Base-by-base conservation (phyloP, 2,113 vertebrate genomes). In the Seriola quinqueradiata region DNA sequence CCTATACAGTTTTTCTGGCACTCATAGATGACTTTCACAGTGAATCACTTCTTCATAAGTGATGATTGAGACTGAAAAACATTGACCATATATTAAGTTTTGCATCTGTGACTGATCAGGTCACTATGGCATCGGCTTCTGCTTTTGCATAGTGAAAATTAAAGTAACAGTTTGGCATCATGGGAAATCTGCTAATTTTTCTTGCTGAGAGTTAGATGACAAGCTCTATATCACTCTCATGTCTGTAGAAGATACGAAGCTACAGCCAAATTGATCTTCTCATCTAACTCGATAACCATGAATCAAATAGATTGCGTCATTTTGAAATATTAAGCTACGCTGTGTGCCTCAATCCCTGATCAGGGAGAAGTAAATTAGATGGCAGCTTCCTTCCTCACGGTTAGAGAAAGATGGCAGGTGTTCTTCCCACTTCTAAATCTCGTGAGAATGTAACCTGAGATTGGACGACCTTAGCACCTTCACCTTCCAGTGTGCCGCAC, bases 391-490 rank as follows among this genome's bases (percentile, higher is more conserved):
- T 46, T 71, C 11, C 19, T 69, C 57, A 40, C 21, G 6, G 42
- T 68, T 44, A 23, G 13, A 64, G 25, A 25, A 67, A 23, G 74
- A 70, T 12, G 74, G 65, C 91, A 88, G 89, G 90, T 93, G 90
- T 77, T 76, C 32, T 69, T 57, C 48, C 44, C n/a, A 25, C 79
- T 61, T 85, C 42, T 81, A 58, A 77, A 73, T 88, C 84, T 85
- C 23, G 72, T 86, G 85, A 84, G 83, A 92, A 91, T 8, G 86
- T 79, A 92, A 93, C 9, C 10, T 42, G 89, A 94, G 90, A 83
- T 64, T 4, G 42, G 36, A 79, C 38, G 79, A 92, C 90, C 86
- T 87, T 64, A 21, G 58, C 81, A 78, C 83, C 72, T 74, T 70
- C 46, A 4, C 25, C 48, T 79, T 44, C 67, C 59, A 4, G 44